Evolutionary conservation across 2,113 vertebrate genomes (phyloP), one percentile per base, ranked within the genome.

Genomic region (Bubo scandiacus): DNA sequence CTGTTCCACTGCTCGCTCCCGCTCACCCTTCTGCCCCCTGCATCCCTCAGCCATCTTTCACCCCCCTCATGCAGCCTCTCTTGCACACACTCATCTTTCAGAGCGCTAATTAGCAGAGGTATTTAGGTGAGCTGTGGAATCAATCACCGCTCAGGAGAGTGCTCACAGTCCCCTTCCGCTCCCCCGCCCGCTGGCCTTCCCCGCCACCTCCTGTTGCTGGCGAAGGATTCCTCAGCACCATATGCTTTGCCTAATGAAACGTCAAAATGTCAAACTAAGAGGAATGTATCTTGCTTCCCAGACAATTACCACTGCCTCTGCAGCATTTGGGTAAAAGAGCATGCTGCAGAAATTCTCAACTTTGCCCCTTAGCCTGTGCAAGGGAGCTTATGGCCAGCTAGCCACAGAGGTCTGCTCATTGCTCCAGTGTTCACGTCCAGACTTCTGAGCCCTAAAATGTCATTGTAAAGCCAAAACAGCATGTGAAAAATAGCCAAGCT

Each of bases 181-280:
- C 32, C 43, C 7, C 61, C 13, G 43, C 6, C 30, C 2, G 2
- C 49, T 40, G n/a, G 52, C 71, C 40, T 89, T 67, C 61, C 32
- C 59, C 0, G 2, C 32, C 83, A 51, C 32, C 55, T 55, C 40
- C 26, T 63, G 71, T 87, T 59, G 22, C 78, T 80, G 38, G 77
- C 5, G 6, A 86, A 73, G 61, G 68, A 71, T 47, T 86, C 49
- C 58, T 88, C 65, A 61, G 94, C 30, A 86, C 57, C 51, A 51
- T 85, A 92, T 84, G 86, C 78, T 68, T 86, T 95, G 63, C 78
- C 58, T 91, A 92, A 77, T 25, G 51, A 92, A 92, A 83, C 1
- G 3, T 85, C 67, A 92, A 73, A 67, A 93, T 77, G 65, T 82
- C 78, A 95, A 42, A 75, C 22, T 32, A 59, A 71, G 58, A 87